Conservation (phyloP, 2,113 vertebrate genomes). For the Geococcyx californianus region DNA sequence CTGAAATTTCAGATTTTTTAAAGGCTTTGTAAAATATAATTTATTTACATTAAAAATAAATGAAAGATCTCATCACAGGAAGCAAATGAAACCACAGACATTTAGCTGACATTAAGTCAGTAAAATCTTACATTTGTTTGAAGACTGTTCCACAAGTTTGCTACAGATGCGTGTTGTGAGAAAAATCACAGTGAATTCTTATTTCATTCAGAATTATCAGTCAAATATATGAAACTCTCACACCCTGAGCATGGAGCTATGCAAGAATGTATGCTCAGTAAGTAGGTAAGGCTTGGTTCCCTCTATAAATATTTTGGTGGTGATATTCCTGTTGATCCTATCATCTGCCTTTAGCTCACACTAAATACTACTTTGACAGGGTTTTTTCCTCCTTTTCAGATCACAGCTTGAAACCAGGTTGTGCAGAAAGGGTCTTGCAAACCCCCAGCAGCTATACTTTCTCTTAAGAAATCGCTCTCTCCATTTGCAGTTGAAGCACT, state of each 20-base stretch:
- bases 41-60: background rate
- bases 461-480: background rate
- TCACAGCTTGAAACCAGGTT: background rate
- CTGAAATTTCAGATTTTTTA: background rate
- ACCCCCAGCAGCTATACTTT: background rate
- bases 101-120: background rate
- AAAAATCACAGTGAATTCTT: background rate
- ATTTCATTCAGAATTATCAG: background rate
- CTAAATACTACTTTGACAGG: background rate
- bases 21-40: background rate
- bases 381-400: background rate
- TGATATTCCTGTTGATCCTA: background rate
- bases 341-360: background rate
- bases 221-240: background rate
- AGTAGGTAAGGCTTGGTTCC: background rate
- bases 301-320: background rate
- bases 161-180: background rate
- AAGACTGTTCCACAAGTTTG: background rate
- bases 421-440: background rate
- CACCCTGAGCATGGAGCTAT: background rate
- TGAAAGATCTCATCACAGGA: background rate
- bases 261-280: background rate
- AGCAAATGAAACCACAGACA: background rate
- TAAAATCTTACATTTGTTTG: background rate
- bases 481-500: background rate